Base-by-base conservation (phyloP, 2,113 vertebrate species). In the Carassius gibelio region DNA sequence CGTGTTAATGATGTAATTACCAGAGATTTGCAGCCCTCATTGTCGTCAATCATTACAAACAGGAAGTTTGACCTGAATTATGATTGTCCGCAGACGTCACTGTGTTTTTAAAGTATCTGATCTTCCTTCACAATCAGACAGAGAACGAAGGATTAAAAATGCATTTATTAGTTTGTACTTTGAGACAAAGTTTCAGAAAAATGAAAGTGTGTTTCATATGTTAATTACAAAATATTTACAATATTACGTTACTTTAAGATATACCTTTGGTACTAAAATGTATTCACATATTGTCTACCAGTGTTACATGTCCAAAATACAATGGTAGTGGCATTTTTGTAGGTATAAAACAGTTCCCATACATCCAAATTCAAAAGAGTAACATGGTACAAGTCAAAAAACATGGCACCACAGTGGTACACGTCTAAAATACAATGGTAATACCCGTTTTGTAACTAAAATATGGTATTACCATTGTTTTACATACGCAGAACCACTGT, bases 1-100 rank as follows among this genome's bases (percentile, higher is more conserved):
- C 1, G 34, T 79, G 55, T 62, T 79, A 61, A 79, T 79, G 9
- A 61, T 62, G 57, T n/a, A 10, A 76, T 76, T 55, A 76, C 42
- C 74, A 26, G 23, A 76, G 48, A 15, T 23, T 50, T 13, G 21
- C 45, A 8, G 21, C 3, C 21, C 42, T 34, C 38, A 48, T 8
- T 21, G 23, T 17, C 14, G 1, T 76, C 7, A 55, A 76, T 30
- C 74, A 50, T 76, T 55, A 55, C 42, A 30, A 19, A 52, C 45
- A 30, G 48, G 14, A 4, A 52, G 74, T 52, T 30, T 50, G 48
- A 30, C 13, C 74, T 26, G 13, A 48, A 15, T 52, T 75, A 75
- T 26, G 45, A 15, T 11, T 1, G 30, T 30, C 30, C 30, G 38
- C 23, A 30, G n/a, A 30, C 2, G 3, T 75, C 23, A 23, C 23